Evolutionary conservation across 92 coral and sea anemone species (phyloP).

Genomic region (Blastomussa wellsi): DNA sequence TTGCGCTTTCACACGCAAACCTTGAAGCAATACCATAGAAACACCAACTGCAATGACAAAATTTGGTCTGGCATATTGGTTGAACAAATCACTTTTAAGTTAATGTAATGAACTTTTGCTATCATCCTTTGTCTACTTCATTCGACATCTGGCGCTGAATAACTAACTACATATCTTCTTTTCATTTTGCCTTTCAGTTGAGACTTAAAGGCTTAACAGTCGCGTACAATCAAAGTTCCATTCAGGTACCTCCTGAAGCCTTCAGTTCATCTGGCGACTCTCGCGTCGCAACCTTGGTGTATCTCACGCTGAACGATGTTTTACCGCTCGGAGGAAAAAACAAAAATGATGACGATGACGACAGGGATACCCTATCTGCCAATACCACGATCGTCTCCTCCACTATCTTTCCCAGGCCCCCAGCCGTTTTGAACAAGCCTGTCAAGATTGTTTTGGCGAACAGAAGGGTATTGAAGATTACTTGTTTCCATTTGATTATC

Average conservation of each 20-base stretch:
- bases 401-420: slow-evolving; percentile 69
- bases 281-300: slow-evolving; percentile 65
- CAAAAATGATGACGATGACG: background rate
- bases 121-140: background rate
- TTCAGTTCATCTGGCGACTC: slow-evolving; percentile 33
- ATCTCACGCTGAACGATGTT: slow-evolving; percentile 64
- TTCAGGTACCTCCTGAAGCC: slow-evolving; percentile 63
- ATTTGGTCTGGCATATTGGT: too few relatives aligned
- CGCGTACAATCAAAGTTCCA: slow-evolving; percentile 47
- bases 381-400: slow-evolving; percentile 85
- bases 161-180: background rate
- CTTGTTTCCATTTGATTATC: background rate
- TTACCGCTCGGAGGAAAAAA: slow-evolving; percentile 44
- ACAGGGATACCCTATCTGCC: slow-evolving; percentile 21
- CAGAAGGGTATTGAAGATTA: slow-evolving; percentile 45
- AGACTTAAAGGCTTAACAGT: slow-evolving; percentile 46
- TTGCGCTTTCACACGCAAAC: too few relatives aligned
- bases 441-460: slow-evolving; percentile 80
- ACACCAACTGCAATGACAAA: too few relatives aligned
- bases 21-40: too few relatives aligned
- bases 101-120: background rate
- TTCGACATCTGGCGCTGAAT: background rate
- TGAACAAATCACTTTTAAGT: background rate
- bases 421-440: slow-evolving; percentile 36
- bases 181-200: slow-evolving; percentile 35